Percentiles rank a stretch among this genome's conserved stretches.
These are phyloP conservation scores for Myotis yumanensis DNA, from an alignment of 2,113 vertebrate species.

Conservation along the genomic window DNA sequence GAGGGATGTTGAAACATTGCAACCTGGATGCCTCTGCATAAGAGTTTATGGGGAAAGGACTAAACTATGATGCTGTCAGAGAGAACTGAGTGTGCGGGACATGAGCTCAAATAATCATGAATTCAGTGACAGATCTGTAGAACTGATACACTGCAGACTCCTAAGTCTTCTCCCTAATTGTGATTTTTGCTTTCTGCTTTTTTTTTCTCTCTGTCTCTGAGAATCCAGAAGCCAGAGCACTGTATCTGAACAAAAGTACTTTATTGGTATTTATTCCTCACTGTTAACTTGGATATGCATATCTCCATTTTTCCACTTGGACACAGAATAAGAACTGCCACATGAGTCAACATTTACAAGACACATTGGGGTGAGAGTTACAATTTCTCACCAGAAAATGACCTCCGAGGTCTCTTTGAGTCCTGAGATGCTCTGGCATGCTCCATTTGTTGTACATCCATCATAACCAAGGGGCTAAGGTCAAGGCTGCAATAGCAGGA, in stretches of 20 bases:
- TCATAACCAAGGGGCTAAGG: conserved; percentile 4
- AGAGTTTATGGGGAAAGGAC: not conserved
- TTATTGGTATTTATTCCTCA: conserved; percentile 11
- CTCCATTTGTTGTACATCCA: conserved; percentile 12
- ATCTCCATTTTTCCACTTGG: not conserved
- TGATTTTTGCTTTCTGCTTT: not conserved
- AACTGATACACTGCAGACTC: not conserved
- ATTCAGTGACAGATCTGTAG: not conserved
- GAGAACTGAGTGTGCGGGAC: not conserved
- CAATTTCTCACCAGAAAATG: conserved; percentile 46
- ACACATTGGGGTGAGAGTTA: not conserved
- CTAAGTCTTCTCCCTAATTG: not conserved
- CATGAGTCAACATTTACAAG: conserved; percentile 23
- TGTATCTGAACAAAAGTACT: not conserved
- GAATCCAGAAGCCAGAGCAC: not conserved
- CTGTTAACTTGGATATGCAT: not conserved
- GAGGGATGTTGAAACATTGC: not conserved
- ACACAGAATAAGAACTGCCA: not conserved
- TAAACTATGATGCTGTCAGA: not conserved
- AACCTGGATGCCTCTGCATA: not conserved
- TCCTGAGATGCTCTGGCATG: not conserved
- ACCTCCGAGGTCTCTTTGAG: conserved; percentile 20
- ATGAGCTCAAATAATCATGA: not conserved
- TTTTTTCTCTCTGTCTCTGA: not conserved
- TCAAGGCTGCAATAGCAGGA: conserved; percentile 18